Base-by-base conservation (phyloP, 2,113 vertebrate species). In the Phrynosoma platyrhinos region DNA sequence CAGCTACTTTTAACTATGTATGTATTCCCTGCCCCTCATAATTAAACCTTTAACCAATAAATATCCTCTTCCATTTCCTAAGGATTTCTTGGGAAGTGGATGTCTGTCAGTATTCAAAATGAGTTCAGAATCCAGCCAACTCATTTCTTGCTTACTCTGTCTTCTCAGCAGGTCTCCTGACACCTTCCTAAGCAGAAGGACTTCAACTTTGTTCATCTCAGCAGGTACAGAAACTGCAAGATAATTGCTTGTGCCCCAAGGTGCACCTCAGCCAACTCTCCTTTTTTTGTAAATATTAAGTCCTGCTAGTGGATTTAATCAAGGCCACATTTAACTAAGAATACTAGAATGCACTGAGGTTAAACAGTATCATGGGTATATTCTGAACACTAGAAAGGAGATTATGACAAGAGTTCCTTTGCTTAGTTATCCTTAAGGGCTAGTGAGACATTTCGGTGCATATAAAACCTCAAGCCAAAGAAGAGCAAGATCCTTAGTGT, bases 181-280 rank as follows among this genome's bases (percentile, higher is more conserved):
- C 72, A 88, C 20, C 58, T 68, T 88, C 58, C 23, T 83, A 69
- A 83, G 42, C 62, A 83, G 71, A 76, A 83, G 52, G 52, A 0
- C 79, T 90, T 79, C 47, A 72, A 84, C 89, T 21, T 80, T 74
- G 87, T 64, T 52, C 83, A 83, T 85, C 85, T 68, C 68, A n/a
- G 81, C 71, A 88, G 30, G 68, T 6, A 23, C 2, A 66, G 12
- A 75, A 75, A 82, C 36, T 76, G 62, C 40, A 82, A 87, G 68
- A 74, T 87, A 87, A 87, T 74, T 87, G 86, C 52, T 74, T 72
- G 53, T 74, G 68, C 68, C 78, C 52, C 68, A 87, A 68, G 53
- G 32, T 62, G 53, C 32, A 74, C 14, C 10, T 8, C 68, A 74
- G 23, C 68, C 68, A 81, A 81, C 47, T 47, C 47, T 47, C 47